phyloP scores from a whole-genome alignment of 2,888 invertebrate species.

The Aphodius sticticus region DNA sequence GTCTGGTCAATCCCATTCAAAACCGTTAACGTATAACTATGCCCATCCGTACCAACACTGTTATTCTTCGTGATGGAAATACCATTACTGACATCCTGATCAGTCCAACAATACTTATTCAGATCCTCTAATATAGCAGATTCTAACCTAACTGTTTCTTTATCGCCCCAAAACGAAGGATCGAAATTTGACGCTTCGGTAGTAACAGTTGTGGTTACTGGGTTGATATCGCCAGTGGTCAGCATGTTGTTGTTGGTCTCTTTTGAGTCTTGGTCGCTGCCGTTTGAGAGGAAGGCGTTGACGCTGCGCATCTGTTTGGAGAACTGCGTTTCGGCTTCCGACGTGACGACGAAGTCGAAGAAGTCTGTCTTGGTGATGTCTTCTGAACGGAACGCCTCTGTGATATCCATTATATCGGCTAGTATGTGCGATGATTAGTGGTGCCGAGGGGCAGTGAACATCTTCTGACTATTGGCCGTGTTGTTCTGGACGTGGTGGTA shows the following conservation, averaged over 20 bases:
- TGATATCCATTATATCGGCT: conserved; percentile 76
- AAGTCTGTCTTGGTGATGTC: conserved; percentile 88
- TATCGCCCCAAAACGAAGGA: conserved; percentile 72
- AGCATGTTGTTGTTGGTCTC: conserved; percentile 68
- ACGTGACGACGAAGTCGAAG: conserved; percentile 87
- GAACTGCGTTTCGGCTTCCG: conserved; percentile 71
- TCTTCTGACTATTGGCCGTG: conserved; percentile 29
- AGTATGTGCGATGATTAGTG: conserved; percentile 52
- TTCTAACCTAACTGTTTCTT: conserved; percentile 76
- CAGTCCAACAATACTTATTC: conserved; percentile 85
- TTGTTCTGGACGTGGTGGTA: conserved; percentile 10
- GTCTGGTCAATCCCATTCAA: conserved; percentile 75
- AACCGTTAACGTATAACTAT: conserved; percentile 87
- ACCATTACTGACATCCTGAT: conserved; percentile 62
- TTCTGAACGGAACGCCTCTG: conserved; percentile 80
- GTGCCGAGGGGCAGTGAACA: conserved; percentile 26
- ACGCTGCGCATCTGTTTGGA: conserved; percentile 74
- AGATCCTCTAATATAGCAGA: conserved; percentile 83
- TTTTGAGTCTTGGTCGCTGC: conserved; percentile 61
- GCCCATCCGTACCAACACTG: conserved; percentile 76
- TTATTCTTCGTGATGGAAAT: conserved; percentile 58
- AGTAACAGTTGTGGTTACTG: conserved; percentile 60
- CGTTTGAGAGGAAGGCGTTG: conserved; percentile 71
- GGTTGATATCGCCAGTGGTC: conserved; percentile 52
- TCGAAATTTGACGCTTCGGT: conserved; percentile 61